Evolutionary conservation across 2,888 invertebrate species (phyloP).

Genomic region (Eucera pruinosa): DNA sequence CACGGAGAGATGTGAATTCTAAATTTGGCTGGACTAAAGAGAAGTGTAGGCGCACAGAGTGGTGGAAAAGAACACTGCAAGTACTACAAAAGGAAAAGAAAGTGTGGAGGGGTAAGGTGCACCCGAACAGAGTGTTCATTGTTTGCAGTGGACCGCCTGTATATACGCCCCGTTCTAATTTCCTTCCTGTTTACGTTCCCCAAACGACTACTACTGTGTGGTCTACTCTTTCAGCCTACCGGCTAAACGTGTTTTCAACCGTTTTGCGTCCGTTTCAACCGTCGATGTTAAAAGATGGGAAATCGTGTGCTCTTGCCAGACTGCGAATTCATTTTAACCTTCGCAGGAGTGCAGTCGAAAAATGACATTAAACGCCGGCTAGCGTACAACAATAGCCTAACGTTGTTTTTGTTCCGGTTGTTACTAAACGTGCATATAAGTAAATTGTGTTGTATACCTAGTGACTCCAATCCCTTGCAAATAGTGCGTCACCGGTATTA

Average conservation of each 20-base stretch:
- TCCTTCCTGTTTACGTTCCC: conserved; percentile 54
- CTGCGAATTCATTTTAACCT: neutral
- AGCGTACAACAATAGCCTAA: no score
- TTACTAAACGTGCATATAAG: no score
- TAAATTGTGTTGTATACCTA: no score
- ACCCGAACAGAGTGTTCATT: conserved; percentile 51
- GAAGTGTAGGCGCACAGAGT: conserved; percentile 16
- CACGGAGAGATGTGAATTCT: conserved; percentile 41
- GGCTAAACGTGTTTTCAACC: conserved; percentile 18
- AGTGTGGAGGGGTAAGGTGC: neutral
- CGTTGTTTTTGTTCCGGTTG: no score
- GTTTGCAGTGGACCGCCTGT: conserved; percentile 44
- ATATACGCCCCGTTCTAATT: conserved; percentile 48
- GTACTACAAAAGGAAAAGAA: neutral
- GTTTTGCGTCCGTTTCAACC: neutral
- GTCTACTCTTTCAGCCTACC: neutral
- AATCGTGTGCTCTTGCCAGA: neutral
- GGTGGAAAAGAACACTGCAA: conserved; percentile 2
- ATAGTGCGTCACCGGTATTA: no score
- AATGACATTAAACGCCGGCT: no score
- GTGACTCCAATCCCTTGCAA: no score
- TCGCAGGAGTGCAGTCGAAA: no score
- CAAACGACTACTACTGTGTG: conserved; percentile 1
- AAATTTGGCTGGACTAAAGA: conserved; percentile 42
- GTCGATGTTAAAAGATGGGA: neutral